These are phyloP conservation scores for Tetanocera ferruginea DNA, from an alignment of 2,888 invertebrate species.

Conservation along the genomic window DNA sequence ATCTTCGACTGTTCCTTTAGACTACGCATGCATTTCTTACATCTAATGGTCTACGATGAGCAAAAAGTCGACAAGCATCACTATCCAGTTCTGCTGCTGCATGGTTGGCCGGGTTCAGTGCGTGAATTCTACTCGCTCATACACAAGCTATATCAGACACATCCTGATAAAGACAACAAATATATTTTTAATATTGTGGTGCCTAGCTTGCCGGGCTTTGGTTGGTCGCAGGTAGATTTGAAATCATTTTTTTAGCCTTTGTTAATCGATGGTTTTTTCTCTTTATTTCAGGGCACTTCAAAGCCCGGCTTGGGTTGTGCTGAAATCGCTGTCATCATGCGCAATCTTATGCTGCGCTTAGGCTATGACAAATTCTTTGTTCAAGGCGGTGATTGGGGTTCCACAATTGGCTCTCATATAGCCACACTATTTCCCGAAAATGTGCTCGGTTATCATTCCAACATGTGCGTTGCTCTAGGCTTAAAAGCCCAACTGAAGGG, in stretches of 20 bases:
- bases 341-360: constrained; percentile 78
- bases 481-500: constrained; percentile 64
- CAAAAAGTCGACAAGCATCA: constrained; percentile 64
- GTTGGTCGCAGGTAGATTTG: constrained; percentile 66
- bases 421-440: constrained; percentile 76
- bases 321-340: constrained; percentile 74
- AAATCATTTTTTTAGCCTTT: background rate
- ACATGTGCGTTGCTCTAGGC: constrained; percentile 72
- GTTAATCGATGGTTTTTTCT: background rate
- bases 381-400: constrained; percentile 90
- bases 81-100: constrained; percentile 73
- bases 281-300: constrained; percentile 67
- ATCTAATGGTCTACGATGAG: constrained; percentile 73
- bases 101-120: constrained; percentile 93
- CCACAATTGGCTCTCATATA: constrained; percentile 75
- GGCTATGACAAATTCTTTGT: constrained; percentile 76
- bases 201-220: constrained; percentile 71
- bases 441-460: constrained; percentile 75
- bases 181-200: constrained; percentile 75
- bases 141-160: constrained; percentile 74
- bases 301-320: constrained; percentile 64
- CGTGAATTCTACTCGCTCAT: constrained; percentile 86
- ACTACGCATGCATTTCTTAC: constrained; percentile 78
- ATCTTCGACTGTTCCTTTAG: constrained; percentile 42
- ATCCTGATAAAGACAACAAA: constrained; percentile 68